These are phyloP conservation scores for Notodonta ziczac DNA, from an alignment of 2,888 invertebrate species.

Conservation along the genomic window DNA sequence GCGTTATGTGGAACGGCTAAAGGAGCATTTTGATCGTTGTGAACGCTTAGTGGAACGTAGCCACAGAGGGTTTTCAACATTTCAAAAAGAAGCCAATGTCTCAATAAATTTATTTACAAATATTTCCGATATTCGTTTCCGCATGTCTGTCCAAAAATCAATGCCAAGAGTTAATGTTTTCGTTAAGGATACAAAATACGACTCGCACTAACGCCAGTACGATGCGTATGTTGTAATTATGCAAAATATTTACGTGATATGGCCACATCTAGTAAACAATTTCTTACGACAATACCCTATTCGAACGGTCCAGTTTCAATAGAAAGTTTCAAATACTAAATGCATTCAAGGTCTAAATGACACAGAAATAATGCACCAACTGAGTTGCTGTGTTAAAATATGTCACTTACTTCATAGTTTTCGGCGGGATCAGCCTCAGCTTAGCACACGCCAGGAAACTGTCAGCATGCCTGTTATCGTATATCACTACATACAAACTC, in stretches of 20 bases:
- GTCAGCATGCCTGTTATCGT: conserved; percentile 90
- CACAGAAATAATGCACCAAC: background rate
- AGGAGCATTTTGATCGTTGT: too few species aligned
- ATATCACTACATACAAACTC: conserved; percentile 91
- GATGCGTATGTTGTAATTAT: too few species aligned
- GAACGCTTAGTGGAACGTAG: too few species aligned
- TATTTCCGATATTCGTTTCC: background rate
- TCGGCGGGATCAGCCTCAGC: conserved; percentile 87
- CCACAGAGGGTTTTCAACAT: background rate
- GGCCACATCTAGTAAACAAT: background rate
- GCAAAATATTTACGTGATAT: too few species aligned
- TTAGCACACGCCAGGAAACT: conserved; percentile 93
- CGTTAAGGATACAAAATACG: background rate
- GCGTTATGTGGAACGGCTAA: too few species aligned
- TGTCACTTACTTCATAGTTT: conserved; percentile 87
- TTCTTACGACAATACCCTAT: background rate
- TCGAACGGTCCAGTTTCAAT: background rate
- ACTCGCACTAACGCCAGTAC: background rate
- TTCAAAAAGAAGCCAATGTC: background rate
- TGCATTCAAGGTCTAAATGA: background rate
- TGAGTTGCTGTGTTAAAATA: background rate
- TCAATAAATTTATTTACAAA: background rate
- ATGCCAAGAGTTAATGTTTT: background rate
- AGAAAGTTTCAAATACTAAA: background rate
- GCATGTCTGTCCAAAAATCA: background rate